These are phyloP conservation scores for Lacerta viridis DNA, from an alignment of 2,797 vertebrate genomes.

Conservation along the genomic window DNA sequence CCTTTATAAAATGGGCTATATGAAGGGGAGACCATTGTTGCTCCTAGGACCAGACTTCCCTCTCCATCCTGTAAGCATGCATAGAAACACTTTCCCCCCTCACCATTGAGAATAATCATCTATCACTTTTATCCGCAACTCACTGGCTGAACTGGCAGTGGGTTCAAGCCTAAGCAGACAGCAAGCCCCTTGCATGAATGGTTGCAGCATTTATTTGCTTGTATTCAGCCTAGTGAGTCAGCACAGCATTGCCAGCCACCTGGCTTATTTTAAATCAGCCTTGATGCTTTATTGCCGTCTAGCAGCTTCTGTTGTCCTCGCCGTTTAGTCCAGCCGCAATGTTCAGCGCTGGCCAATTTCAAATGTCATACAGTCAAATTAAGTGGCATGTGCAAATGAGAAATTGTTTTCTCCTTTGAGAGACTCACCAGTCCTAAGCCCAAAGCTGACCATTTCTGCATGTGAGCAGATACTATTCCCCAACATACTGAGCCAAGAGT, in stretches of 20 bases:
- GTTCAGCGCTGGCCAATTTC: background rate
- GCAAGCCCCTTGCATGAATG: slow-evolving; percentile 23
- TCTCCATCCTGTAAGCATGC: background rate
- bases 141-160: slow-evolving; percentile 36
- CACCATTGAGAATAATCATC: background rate
- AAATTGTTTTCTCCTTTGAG: background rate
- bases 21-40: background rate
- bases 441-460: background rate
- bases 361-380: slow-evolving; percentile 11
- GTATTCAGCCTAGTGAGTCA: slow-evolving; percentile 53
- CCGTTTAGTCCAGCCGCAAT: slow-evolving; percentile 2
- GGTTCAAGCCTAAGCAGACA: slow-evolving; percentile 53
- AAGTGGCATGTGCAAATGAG: slow-evolving; percentile 1
- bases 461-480: background rate
- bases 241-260: background rate
- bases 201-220: slow-evolving; percentile 53
- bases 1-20: slow-evolving; percentile 38
- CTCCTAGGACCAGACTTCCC: background rate
- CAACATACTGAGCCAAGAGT: background rate
- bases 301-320: background rate
- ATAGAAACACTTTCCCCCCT: background rate
- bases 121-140: slow-evolving; percentile 20
- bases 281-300: background rate
- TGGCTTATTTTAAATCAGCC: slow-evolving; percentile 22
- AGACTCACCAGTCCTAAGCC: background rate